A percentile compares a stretch with the other conserved stretches of the same genome.
Conservation (phyloP, 2,888 invertebrate species). For the Allophyes oxyacanthae region DNA sequence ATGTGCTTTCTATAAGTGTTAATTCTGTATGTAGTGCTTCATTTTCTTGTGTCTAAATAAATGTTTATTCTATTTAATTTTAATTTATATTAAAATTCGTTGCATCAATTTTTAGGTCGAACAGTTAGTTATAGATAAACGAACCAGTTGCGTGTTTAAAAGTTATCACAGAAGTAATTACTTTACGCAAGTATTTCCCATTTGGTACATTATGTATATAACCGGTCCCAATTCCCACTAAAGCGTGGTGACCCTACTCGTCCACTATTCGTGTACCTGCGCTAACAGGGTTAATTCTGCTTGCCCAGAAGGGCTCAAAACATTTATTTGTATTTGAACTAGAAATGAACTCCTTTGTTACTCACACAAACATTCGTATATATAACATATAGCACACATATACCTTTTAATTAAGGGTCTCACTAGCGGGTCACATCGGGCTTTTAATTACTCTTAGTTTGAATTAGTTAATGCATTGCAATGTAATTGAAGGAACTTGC, state of each 20-base stretch:
- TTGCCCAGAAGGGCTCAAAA: constrained; percentile 40
- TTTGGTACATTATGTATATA: not conserved
- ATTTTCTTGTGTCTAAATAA: no score
- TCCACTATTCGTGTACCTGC: constrained; percentile 33
- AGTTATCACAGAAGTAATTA: no score
- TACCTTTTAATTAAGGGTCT: constrained; percentile 29
- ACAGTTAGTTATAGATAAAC: no score
- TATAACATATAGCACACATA: constrained; percentile 8
- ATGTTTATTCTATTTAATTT: no score
- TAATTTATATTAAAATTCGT: no score
- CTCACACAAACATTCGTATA: constrained; percentile 12
- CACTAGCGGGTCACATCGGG: constrained; percentile 13
- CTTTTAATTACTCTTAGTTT: constrained; percentile 42
- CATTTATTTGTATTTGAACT: constrained; percentile 56
- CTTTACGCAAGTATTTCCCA: no score
- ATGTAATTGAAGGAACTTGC: constrained; percentile 33
- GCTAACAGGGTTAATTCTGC: constrained; percentile 42
- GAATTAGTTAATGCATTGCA: constrained; percentile 38
- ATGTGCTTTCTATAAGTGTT: no score
- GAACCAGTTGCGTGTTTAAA: no score
- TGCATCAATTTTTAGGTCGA: no score
- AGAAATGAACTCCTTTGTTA: constrained; percentile 47
- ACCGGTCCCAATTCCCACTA: constrained; percentile 3
- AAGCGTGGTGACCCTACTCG: constrained; percentile 25
- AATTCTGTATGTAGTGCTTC: no score